Percentiles rank a stretch among this genome's conserved stretches.
Conservation (phyloP, 1,140 invertebrate species). For the Apis florea region DNA sequence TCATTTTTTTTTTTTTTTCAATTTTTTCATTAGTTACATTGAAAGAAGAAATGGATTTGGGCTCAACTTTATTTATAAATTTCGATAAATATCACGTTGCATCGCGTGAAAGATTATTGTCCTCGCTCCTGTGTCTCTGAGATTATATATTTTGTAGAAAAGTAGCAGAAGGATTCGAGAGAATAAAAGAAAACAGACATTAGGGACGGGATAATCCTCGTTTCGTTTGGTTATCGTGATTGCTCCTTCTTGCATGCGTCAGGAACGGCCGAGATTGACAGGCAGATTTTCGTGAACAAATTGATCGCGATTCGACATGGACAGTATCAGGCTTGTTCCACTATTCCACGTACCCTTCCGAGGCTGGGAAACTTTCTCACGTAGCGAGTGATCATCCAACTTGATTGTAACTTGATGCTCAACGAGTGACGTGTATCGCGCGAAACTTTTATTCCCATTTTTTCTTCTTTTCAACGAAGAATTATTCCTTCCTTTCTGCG, state of each 20-base stretch:
- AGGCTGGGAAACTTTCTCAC: slow-evolving; percentile 28
- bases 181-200: neutral
- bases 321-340: slow-evolving; percentile 32
- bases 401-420: neutral
- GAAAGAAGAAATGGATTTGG: too few relatives aligned
- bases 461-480: rapidly evolving
- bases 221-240: slow-evolving; percentile 36
- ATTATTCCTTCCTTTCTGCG: neutral
- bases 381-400: neutral
- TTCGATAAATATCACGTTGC: too few relatives aligned
- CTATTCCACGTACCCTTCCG: slow-evolving; percentile 9
- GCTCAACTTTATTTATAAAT: too few relatives aligned
- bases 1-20: too few relatives aligned
- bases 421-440: neutral
- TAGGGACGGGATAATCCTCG: slow-evolving; percentile 3
- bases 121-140: too few relatives aligned
- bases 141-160: too few relatives aligned
- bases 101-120: too few relatives aligned
- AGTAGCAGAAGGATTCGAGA: neutral
- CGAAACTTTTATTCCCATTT: too few relatives aligned
- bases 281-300: slow-evolving; percentile 56
- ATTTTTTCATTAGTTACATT: too few relatives aligned
- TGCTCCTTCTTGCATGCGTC: slow-evolving; percentile 1
- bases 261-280: slow-evolving; percentile 39
- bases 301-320: slow-evolving; percentile 47